Percentiles rank a stretch among this genome's conserved stretches.
phyloP scores from a whole-genome alignment of 2,113 vertebrate genomes.

The Neodon shergylaensis region DNA sequence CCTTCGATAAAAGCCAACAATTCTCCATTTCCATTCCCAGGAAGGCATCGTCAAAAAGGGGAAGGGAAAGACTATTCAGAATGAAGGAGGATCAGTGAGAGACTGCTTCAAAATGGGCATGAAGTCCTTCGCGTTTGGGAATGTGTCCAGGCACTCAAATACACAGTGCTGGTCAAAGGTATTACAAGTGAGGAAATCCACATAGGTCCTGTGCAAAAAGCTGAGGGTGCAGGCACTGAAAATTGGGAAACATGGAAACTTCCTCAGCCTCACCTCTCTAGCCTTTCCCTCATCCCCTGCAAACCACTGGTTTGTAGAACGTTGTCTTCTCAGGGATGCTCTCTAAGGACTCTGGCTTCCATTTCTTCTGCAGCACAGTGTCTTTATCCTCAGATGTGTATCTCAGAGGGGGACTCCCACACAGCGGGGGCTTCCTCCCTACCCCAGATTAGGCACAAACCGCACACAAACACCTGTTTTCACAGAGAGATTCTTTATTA shows the following conservation, averaged over 20 bases:
- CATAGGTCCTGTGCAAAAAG: slow-evolving; percentile 88
- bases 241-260: background rate
- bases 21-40: background rate
- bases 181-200: slow-evolving; percentile 92
- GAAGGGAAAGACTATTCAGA: background rate
- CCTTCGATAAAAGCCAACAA: background rate
- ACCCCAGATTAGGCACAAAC: too few relatives aligned
- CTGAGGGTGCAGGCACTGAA: background rate
- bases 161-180: slow-evolving; percentile 89
- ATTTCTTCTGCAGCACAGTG: slow-evolving; percentile 80
- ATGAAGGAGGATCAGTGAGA: background rate
- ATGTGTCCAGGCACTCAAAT: slow-evolving; percentile 79
- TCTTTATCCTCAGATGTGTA: too few relatives aligned
- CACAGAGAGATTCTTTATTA: too few relatives aligned
- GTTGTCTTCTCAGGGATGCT: slow-evolving; percentile 85
- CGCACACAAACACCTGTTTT: too few relatives aligned
- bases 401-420: too few relatives aligned
- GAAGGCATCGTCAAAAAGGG: background rate
- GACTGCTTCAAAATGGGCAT: slow-evolving; percentile 68
- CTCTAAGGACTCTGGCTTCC: slow-evolving; percentile 86
- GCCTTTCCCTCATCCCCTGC: slow-evolving; percentile 41
- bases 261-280: fast-evolving
- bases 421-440: too few relatives aligned
- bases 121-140: background rate
- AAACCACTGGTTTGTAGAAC: slow-evolving; percentile 91